phyloP scores from a whole-genome alignment of 2,113 vertebrate genomes.

The Platichthys stellatus region DNA sequence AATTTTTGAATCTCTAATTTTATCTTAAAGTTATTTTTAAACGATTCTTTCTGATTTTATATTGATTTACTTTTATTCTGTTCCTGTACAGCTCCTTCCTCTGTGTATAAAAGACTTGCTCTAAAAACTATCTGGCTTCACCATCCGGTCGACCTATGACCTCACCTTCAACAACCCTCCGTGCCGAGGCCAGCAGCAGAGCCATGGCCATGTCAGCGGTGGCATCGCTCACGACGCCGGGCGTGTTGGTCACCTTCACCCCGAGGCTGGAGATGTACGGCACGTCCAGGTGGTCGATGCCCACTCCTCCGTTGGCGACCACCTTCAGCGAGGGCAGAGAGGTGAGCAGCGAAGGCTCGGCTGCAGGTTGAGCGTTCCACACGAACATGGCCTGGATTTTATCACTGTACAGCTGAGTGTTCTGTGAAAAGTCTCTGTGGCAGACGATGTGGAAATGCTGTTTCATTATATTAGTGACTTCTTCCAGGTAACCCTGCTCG shows the following conservation, averaged over 20 bases:
- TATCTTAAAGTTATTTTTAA: too few relatives aligned
- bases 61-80: too few relatives aligned
- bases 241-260: slow-evolving; percentile 85
- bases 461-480: slow-evolving; percentile 28
- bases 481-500: slow-evolving; percentile 16
- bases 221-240: slow-evolving; percentile 74
- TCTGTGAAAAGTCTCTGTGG: slow-evolving; percentile 57
- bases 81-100: too few relatives aligned
- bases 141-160: not conserved
- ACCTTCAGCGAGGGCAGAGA: slow-evolving; percentile 82
- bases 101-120: too few relatives aligned
- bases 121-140: too few relatives aligned
- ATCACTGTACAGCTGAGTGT: slow-evolving; percentile 39
- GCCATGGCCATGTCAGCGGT: slow-evolving; percentile 86
- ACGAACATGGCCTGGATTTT: slow-evolving; percentile 66
- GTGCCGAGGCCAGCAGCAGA: slow-evolving; percentile 85
- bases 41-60: too few relatives aligned
- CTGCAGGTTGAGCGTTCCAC: slow-evolving; percentile 21
- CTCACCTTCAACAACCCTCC: slow-evolving; percentile 73
- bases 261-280: slow-evolving; percentile 79
- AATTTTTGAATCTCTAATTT: too few relatives aligned
- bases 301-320: slow-evolving; percentile 81
- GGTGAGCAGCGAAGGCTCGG: slow-evolving; percentile 33
- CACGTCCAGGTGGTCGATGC: slow-evolving; percentile 85
- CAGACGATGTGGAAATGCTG: slow-evolving; percentile 55